Evolutionary conservation across 2,113 vertebrate genomes (phyloP), one percentile per base, ranked within the genome.

Genomic region (Silurus asotus): DNA sequence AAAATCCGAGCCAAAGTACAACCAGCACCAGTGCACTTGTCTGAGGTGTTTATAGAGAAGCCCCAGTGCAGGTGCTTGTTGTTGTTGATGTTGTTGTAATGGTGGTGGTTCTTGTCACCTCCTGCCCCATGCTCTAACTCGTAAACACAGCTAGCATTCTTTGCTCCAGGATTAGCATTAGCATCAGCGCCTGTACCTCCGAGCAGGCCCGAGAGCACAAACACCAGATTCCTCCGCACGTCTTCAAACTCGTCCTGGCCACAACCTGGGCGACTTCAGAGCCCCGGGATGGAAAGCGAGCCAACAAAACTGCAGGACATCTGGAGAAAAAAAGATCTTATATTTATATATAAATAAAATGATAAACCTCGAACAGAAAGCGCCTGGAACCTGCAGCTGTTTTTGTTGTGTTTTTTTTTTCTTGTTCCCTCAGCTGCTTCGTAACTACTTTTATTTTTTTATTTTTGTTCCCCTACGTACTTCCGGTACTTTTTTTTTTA

Each of bases 231-330:
- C 77, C 84, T 89, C 90, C 89, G 91, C 87, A 90, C 90, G 92
- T 90, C 89, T 92, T 93, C 93, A 59, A 79, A 79, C 77, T 94
- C 92, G 92, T 93, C 90, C 74, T 6, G 76, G 85, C 91, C 90
- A 92, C 37, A 91, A 93, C 90, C 90, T 91, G 53, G 51, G 14
- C 23, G 37, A 55, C 85, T 87, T 90, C 90, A 91, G 86, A 89
- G 88, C 87, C 85, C 89, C 89, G 80, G 78, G 82, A 81, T 53
- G 3, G 82, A 76, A 81, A 55, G 48, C 51, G 23, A 84, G 28
- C 74, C 74, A 58, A 55, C 58, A 83, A 69, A 81, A 86, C 87
- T 62, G 87, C 82, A 88, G 87, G 85, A 87, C 93, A 93, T 94
- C 3, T 45, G 28, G 25, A 61, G 3, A 37, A 78, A 48, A 37